Conservation (phyloP, 2,888 invertebrate genomes). For the Drosophila kambysellisi region DNA sequence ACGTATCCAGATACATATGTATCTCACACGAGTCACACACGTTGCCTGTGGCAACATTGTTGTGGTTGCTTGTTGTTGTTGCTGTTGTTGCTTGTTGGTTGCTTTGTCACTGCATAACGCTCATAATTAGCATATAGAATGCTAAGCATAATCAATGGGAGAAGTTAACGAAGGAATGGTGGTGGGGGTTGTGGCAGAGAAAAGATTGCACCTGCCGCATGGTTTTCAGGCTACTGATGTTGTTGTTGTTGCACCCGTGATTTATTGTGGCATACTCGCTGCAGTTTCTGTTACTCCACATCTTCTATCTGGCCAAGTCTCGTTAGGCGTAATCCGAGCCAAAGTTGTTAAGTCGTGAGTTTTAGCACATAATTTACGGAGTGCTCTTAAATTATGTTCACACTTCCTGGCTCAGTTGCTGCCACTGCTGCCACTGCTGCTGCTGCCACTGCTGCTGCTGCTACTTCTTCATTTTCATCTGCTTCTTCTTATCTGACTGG, state of each 20-base stretch:
- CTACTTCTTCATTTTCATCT: neutral
- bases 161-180: neutral
- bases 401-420: conserved; percentile 43
- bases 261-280: conserved; percentile 39
- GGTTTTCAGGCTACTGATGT: conserved; percentile 12
- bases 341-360: conserved; percentile 26
- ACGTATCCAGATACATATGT: neutral
- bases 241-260: conserved; percentile 31
- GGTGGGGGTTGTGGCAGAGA: neutral
- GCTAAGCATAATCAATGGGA: neutral
- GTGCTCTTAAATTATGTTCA: conserved; percentile 64
- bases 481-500: conserved; percentile 6
- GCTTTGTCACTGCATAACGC: conserved; percentile 55
- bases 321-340: conserved; percentile 38
- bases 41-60: conserved; percentile 27
- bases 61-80: conserved; percentile 5
- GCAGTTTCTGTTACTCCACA: neutral
- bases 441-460: conserved; percentile 1
- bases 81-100: conserved; percentile 23
- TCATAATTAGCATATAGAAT: conserved; percentile 67
- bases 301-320: conserved; percentile 7
- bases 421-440: neutral
- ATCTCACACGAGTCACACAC: neutral
- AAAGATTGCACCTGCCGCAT: conserved; percentile 46
- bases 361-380: conserved; percentile 51